Percentiles rank a stretch among this genome's conserved stretches.
phyloP scores from a whole-genome alignment of 2,888 invertebrate species.

The Autographa gamma region DNA sequence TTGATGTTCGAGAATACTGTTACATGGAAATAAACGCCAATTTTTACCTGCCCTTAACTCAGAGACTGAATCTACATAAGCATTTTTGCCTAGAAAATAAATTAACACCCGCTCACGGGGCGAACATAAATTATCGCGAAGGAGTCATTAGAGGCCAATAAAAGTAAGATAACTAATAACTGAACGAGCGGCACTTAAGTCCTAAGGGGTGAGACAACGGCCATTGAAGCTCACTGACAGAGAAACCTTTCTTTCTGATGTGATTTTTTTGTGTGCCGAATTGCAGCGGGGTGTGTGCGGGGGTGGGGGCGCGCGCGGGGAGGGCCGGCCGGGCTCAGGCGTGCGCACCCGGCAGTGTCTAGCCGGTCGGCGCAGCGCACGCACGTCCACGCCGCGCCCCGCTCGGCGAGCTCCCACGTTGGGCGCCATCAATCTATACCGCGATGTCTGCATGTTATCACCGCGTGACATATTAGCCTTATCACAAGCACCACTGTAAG shows the following conservation, averaged over 20 bases:
- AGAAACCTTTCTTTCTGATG: conserved; percentile 83
- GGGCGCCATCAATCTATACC: conserved; percentile 75
- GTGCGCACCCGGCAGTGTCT: conserved; percentile 85
- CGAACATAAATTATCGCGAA: conserved; percentile 74
- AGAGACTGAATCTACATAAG: conserved; percentile 72
- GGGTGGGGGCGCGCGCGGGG: conserved; percentile 57
- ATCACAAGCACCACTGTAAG: conserved; percentile 41
- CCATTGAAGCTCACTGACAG: conserved; percentile 82
- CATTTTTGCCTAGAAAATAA: conserved; percentile 73
- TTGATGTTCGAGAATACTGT: conserved; percentile 78
- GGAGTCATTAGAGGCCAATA: conserved; percentile 77
- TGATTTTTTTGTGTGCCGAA: conserved; percentile 83
- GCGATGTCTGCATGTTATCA: conserved; percentile 63
- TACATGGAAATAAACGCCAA: conserved; percentile 63
- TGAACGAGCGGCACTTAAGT: conserved; percentile 77
- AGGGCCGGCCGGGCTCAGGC: conserved; percentile 83
- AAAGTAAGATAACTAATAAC: conserved; percentile 78
- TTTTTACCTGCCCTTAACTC: conserved; percentile 64
- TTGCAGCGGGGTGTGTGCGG: conserved; percentile 71
- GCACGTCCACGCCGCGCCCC: conserved; percentile 62
- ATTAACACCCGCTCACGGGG: conserved; percentile 69
- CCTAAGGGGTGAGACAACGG: conserved; percentile 70
- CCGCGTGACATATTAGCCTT: conserved; percentile 49
- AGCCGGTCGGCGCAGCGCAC: conserved; percentile 69
- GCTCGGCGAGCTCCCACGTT: conserved; percentile 69